phyloP scores from a whole-genome alignment of 64 coral and sea anemone species.

The Actinia tenebrosa region DNA sequence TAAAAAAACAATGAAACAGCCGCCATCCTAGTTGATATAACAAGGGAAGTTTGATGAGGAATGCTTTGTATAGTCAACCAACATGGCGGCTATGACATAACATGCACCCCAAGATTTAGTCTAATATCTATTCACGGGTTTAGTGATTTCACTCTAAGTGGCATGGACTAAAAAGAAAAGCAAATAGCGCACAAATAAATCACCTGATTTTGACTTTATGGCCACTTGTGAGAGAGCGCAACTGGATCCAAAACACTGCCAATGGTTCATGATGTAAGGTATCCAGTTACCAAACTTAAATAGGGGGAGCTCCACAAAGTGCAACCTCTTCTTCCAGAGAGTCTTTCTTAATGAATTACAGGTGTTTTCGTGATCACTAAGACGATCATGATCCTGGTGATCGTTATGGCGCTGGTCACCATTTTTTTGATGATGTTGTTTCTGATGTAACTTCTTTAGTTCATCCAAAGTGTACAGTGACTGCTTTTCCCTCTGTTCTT shows the following conservation, averaged over 20 bases:
- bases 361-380: background rate
- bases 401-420: background rate
- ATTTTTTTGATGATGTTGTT: constrained; percentile 3
- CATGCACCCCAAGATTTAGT: too few relatives aligned
- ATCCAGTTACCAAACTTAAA: constrained; percentile 94
- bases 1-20: too few relatives aligned
- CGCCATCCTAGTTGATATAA: too few relatives aligned
- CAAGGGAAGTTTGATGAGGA: too few relatives aligned
- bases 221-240: constrained; percentile 91
- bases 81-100: too few relatives aligned
- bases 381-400: background rate
- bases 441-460: background rate
- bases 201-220: constrained; percentile 70
- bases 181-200: background rate
- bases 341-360: background rate
- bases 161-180: too few relatives aligned
- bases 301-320: constrained; percentile 76
- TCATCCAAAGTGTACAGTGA: background rate
- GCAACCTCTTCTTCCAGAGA: constrained; percentile 63
- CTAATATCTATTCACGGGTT: too few relatives aligned
- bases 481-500: background rate
- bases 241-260: constrained; percentile 91
- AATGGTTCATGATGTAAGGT: constrained; percentile 81
- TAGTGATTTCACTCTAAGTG: too few relatives aligned
- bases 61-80: too few relatives aligned